These are phyloP conservation scores for Gallirallus australis DNA, from an alignment of 2,797 vertebrate genomes.

Conservation along the genomic window DNA sequence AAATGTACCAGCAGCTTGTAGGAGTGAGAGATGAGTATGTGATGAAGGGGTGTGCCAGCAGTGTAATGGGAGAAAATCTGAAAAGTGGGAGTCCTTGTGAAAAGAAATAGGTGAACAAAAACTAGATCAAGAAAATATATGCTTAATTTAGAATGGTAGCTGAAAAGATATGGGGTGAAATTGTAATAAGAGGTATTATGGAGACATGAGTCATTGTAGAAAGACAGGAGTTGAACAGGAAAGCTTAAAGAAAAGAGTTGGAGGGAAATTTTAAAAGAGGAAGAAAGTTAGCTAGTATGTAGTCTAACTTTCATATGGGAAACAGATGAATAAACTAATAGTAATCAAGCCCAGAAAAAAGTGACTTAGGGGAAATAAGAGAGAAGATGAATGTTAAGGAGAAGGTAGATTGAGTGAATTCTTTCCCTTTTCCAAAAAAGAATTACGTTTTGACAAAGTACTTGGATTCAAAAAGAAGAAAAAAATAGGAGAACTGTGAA, in stretches of 20 bases:
- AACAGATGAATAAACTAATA: not conserved
- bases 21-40: conserved; percentile 53
- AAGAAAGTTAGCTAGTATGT: not conserved
- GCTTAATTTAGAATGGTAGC: conserved; percentile 1
- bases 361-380: not conserved
- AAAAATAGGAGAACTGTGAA: not conserved
- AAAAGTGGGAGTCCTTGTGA: conserved; percentile 52
- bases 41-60: conserved; percentile 49
- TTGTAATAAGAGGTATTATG: not conserved
- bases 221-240: not conserved
- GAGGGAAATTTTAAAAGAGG: conserved; percentile 28
- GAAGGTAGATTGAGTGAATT: not conserved
- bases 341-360: not conserved
- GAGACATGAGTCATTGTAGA: not conserved
- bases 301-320: not conserved
- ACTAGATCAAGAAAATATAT: not conserved
- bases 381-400: not conserved
- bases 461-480: not conserved
- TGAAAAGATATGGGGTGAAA: not conserved
- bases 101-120: conserved; percentile 41
- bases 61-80: conserved; percentile 36
- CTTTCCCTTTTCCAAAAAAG: not conserved
- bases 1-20: conserved; percentile 33
- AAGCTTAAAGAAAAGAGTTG: not conserved
- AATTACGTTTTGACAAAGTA: not conserved